A percentile compares a stretch with the other conserved stretches of the same genome.
Conservation (phyloP, 2,113 vertebrate genomes). For the Bolborhynchus lineola region DNA sequence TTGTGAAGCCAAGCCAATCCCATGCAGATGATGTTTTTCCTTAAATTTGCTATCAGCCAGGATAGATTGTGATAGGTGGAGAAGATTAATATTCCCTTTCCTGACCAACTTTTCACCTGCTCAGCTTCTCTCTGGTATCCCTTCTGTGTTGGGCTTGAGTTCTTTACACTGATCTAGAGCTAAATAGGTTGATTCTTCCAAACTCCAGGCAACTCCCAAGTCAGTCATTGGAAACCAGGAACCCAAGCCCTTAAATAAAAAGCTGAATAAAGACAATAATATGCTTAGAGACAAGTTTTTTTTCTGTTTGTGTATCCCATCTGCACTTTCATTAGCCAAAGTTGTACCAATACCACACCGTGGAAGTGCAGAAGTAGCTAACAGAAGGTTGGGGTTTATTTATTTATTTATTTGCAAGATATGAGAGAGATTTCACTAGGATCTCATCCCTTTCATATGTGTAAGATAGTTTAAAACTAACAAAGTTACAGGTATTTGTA, state of each 20-base stretch:
- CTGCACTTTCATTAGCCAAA: background rate
- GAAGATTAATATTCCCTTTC: background rate
- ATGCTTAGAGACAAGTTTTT: background rate
- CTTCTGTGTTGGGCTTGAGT: background rate
- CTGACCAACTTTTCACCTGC: background rate
- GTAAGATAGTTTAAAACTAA: constrained; percentile 31
- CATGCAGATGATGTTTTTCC: background rate
- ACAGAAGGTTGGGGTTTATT: background rate
- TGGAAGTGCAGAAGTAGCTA: background rate
- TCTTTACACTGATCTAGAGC: background rate
- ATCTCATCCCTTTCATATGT: constrained; percentile 1
- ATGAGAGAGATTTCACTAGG: background rate
- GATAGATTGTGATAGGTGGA: background rate
- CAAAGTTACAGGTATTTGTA: constrained; percentile 15
- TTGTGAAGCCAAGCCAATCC: background rate
- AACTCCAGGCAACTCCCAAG: background rate
- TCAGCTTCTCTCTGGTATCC: background rate
- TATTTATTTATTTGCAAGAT: background rate
- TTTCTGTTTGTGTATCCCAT: background rate
- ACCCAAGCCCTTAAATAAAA: background rate
- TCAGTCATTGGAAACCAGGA: background rate
- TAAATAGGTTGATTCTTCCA: background rate
- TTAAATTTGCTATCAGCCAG: background rate
- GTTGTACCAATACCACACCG: background rate
- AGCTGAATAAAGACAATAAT: background rate